Conservation (phyloP, 1,140 invertebrate species). For the Diploscapter pachys region DNA sequence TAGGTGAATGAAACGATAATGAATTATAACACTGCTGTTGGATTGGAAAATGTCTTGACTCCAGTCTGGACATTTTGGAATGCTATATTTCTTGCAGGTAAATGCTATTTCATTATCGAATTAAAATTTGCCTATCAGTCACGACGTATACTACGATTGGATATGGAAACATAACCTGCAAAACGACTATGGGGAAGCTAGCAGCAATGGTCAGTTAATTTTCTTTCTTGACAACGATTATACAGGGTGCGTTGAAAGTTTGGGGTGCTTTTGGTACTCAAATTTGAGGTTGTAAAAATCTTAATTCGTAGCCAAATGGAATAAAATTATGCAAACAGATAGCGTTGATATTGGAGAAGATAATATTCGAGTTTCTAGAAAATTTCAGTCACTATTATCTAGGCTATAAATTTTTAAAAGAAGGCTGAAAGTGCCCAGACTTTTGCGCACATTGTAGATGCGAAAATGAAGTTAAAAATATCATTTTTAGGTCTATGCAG, state of each 20-base stretch:
- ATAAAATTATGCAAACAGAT: too few relatives aligned
- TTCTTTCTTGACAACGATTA: not conserved
- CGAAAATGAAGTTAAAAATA: too few relatives aligned
- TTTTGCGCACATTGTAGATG: too few relatives aligned
- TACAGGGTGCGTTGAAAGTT: too few relatives aligned
- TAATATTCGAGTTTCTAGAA: too few relatives aligned
- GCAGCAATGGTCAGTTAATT: conserved; percentile 46
- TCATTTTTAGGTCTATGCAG: conserved; percentile 45
- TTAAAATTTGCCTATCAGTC: conserved; percentile 30
- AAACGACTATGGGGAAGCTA: conserved; percentile 49
- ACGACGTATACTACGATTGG: conserved; percentile 59
- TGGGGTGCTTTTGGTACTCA: too few relatives aligned
- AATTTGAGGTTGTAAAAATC: too few relatives aligned
- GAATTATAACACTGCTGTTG: conserved; percentile 52
- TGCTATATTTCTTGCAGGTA: conserved; percentile 55
- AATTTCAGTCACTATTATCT: too few relatives aligned
- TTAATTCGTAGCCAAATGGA: too few relatives aligned
- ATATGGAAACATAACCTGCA: conserved; percentile 57
- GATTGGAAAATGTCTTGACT: conserved; percentile 51
- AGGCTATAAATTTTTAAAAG: too few relatives aligned
- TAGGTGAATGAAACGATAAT: conserved; percentile 42
- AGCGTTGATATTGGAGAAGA: too few relatives aligned
- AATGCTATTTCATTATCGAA: conserved; percentile 6
- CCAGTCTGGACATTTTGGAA: conserved; percentile 59
- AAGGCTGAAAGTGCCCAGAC: too few relatives aligned